These are phyloP conservation scores for Pholis gunnellus DNA, from an alignment of 2,113 vertebrate species.

Conservation along the genomic window DNA sequence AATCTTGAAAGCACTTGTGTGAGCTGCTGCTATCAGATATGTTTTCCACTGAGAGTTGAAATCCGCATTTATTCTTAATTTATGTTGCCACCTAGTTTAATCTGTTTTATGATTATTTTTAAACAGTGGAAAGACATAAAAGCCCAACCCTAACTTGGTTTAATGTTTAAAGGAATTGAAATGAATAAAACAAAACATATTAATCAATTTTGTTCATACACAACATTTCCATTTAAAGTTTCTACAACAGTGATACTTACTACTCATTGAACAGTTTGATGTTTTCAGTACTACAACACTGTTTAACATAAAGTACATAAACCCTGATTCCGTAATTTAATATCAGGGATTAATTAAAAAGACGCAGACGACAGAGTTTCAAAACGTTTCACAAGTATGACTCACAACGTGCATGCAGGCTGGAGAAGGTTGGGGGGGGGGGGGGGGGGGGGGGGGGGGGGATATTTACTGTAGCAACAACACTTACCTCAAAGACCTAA, in stretches of 20 bases:
- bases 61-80: background rate
- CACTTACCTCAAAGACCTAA: constrained; percentile 98
- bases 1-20: background rate
- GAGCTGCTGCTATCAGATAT: background rate
- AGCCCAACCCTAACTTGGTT: background rate
- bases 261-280: background rate
- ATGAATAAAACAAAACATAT: background rate
- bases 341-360: background rate
- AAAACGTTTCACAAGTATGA: constrained; percentile 53
- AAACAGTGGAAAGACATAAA: background rate
- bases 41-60: background rate
- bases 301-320: background rate
- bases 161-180: background rate
- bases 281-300: background rate
- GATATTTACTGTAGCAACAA: constrained; percentile 45
- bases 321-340: background rate
- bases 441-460: background rate
- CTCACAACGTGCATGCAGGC: constrained; percentile 53
- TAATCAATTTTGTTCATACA: background rate
- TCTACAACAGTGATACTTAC: background rate
- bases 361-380: constrained; percentile 13
- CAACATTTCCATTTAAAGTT: background rate
- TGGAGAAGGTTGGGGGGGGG: background rate
- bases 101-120: background rate
- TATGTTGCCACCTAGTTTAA: background rate